Percentiles rank a stretch among this genome's conserved stretches.
Evolutionary conservation across 2,113 vertebrate genomes (phyloP).

Genomic region (Paralichthys olivaceus): DNA sequence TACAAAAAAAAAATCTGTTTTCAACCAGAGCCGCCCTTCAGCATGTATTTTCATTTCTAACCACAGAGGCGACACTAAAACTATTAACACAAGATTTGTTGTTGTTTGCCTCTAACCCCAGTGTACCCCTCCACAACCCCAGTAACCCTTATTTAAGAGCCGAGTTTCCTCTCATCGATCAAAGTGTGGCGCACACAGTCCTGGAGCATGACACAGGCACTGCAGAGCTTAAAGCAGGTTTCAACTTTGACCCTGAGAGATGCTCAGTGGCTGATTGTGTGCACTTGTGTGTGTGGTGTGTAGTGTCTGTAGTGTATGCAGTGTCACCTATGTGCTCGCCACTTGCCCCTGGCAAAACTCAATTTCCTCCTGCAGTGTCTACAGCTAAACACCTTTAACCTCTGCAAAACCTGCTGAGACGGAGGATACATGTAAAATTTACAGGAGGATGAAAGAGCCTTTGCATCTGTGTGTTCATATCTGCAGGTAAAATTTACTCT

Average conservation of each 20-base stretch:
- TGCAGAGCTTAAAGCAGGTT: slow-evolving; percentile 61
- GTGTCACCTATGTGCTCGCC: slow-evolving; percentile 51
- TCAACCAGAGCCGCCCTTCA: slow-evolving; percentile 24
- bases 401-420: slow-evolving; percentile 55
- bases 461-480: slow-evolving; percentile 11
- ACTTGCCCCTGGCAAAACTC: slow-evolving; percentile 59
- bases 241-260: slow-evolving; percentile 66
- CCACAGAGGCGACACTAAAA: slow-evolving; percentile 51
- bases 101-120: slow-evolving; percentile 65
- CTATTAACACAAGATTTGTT: slow-evolving; percentile 65
- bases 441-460: slow-evolving; percentile 42
- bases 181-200: slow-evolving; percentile 54
- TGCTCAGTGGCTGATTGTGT: slow-evolving; percentile 54
- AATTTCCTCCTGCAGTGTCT: slow-evolving; percentile 59
- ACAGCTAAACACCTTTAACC: slow-evolving; percentile 67
- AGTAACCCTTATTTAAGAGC: slow-evolving; percentile 80
- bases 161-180: slow-evolving; percentile 76
- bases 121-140: slow-evolving; percentile 47
- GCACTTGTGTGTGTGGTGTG: slow-evolving; percentile 20
- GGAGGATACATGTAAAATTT: slow-evolving; percentile 55
- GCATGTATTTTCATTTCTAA: slow-evolving; percentile 65
- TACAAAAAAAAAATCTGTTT: background rate
- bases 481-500: slow-evolving; percentile 34
- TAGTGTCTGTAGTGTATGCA: slow-evolving; percentile 20
- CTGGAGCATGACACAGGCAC: slow-evolving; percentile 54